Conservation (phyloP, 2,888 invertebrate genomes). For the Ichneumon xanthorius region DNA sequence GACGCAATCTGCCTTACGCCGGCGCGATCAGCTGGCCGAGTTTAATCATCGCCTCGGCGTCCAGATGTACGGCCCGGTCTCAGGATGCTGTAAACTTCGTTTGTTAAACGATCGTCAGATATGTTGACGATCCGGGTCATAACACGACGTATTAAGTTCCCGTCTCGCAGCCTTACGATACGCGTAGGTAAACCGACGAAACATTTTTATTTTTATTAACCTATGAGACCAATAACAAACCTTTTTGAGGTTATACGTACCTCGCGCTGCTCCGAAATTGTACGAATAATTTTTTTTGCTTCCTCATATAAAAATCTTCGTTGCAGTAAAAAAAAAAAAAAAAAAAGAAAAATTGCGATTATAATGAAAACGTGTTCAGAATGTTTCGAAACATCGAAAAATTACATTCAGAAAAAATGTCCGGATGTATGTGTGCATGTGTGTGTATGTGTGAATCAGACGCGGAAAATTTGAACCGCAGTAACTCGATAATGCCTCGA, state of each 20-base stretch:
- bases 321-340: no score
- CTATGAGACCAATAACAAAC: not conserved
- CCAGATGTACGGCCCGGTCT: not conserved
- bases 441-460: no score
- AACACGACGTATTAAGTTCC: conserved; percentile 44
- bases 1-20: not conserved
- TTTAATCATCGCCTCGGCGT: not conserved
- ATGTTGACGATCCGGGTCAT: conserved; percentile 54
- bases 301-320: no score
- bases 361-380: no score
- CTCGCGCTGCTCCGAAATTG: not conserved
- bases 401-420: no score
- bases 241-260: conserved; percentile 36
- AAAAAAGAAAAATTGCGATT: no score
- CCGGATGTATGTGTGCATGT: no score
- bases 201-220: not conserved
- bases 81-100: conserved; percentile 5
- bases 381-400: no score
- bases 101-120: conserved; percentile 48
- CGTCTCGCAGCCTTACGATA: conserved; percentile 32
- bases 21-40: not conserved
- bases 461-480: no score
- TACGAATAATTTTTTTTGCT: not conserved
- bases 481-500: no score
- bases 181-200: conserved; percentile 60